These are phyloP conservation scores for Linnaemya tessellans DNA, from an alignment of 2,888 invertebrate genomes.

Conservation along the genomic window DNA sequence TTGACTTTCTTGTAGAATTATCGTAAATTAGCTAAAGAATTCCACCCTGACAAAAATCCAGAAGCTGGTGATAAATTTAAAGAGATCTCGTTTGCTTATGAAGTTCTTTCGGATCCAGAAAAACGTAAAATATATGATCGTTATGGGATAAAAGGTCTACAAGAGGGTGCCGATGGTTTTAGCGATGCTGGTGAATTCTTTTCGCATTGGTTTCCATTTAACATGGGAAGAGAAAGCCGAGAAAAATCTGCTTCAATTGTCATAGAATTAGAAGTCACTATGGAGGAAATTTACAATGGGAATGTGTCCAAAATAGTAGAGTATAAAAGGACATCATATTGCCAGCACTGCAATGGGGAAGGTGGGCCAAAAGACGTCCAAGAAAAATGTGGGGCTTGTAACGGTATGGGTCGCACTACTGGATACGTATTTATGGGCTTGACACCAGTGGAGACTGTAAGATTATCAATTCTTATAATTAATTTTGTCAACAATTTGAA, in stretches of 20 bases:
- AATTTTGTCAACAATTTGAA: not conserved
- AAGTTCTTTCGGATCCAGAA: slow-evolving; percentile 94
- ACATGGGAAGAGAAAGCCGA: slow-evolving; percentile 86
- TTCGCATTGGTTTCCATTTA: slow-evolving; percentile 87
- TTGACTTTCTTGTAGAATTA: slow-evolving; percentile 88
- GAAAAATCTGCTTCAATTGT: slow-evolving; percentile 88
- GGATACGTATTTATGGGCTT: slow-evolving; percentile 83
- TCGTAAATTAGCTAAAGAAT: slow-evolving; percentile 95
- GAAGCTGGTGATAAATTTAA: slow-evolving; percentile 96
- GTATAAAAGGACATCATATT: slow-evolving; percentile 79
- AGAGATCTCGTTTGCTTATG: slow-evolving; percentile 97
- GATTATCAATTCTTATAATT: slow-evolving; percentile 79
- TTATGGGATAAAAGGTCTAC: slow-evolving; percentile 93
- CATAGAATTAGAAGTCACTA: slow-evolving; percentile 91
- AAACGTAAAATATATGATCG: slow-evolving; percentile 94
- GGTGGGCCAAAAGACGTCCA: slow-evolving; percentile 78
- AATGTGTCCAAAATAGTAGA: slow-evolving; percentile 86
- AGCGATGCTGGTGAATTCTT: slow-evolving; percentile 86
- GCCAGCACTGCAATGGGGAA: slow-evolving; percentile 79
- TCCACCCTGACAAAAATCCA: slow-evolving; percentile 96
- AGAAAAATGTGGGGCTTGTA: slow-evolving; percentile 77
- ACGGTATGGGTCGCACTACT: slow-evolving; percentile 81
- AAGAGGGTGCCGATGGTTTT: slow-evolving; percentile 87
- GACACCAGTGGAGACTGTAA: slow-evolving; percentile 84
- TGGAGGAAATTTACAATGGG: slow-evolving; percentile 96